These are phyloP conservation scores for Ginglymostoma cirratum DNA, from an alignment of 2,113 vertebrate genomes.

Conservation along the genomic window DNA sequence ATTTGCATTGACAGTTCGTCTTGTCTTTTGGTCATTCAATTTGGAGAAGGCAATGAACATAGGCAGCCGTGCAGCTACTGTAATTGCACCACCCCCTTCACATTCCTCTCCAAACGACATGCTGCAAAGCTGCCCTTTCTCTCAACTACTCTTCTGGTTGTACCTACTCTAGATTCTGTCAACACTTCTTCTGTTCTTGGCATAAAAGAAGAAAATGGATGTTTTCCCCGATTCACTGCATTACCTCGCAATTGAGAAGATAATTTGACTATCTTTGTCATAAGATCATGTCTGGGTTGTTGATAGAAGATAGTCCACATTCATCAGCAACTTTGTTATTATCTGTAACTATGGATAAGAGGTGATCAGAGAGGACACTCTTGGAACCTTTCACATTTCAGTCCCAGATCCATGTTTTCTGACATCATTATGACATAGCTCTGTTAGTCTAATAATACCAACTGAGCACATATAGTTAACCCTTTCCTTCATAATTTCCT, in stretches of 20 bases:
- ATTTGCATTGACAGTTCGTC: neutral
- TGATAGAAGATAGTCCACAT: too few species aligned
- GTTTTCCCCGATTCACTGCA: neutral
- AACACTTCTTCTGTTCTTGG: neutral
- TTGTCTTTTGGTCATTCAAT: neutral
- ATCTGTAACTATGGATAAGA: too few species aligned
- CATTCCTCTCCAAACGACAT: neutral
- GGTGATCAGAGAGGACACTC: too few species aligned
- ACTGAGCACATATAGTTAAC: too few species aligned
- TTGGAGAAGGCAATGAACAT: neutral
- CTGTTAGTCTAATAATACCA: too few species aligned
- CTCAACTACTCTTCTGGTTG: neutral
- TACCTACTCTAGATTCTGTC: neutral
- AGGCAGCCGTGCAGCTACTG: too few species aligned
- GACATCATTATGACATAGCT: too few species aligned
- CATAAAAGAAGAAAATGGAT: neutral
- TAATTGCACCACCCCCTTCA: neutral
- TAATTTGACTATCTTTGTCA: neutral
- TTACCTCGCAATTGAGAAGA: neutral
- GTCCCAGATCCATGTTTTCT: too few species aligned
- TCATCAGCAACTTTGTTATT: too few species aligned
- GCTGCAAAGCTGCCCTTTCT: neutral
- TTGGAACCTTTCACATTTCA: too few species aligned
- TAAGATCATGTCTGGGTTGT: too few species aligned
- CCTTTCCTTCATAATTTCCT: neutral